Percentiles rank a stretch among this genome's conserved stretches.
Evolutionary conservation across 2,113 vertebrate species (phyloP).

Genomic region (Leuciscus idus): DNA sequence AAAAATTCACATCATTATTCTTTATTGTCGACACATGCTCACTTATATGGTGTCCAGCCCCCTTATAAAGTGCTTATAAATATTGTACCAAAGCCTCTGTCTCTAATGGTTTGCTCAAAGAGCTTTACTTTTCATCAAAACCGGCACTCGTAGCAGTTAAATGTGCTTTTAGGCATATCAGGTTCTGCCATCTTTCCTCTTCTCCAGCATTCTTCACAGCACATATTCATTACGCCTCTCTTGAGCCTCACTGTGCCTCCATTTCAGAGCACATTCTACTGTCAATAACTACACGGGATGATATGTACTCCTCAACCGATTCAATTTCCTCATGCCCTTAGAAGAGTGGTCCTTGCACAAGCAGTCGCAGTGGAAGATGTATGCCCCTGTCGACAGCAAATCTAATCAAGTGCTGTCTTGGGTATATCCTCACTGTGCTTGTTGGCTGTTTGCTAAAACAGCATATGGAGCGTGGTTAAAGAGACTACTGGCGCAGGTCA

Average conservation of each 20-base stretch:
- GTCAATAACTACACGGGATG: conserved; percentile 67
- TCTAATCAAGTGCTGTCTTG: conserved; percentile 66
- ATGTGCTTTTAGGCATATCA: conserved; percentile 39
- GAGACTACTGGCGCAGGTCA: not conserved
- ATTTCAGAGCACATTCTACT: conserved; percentile 50
- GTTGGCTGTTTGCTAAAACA: conserved; percentile 61
- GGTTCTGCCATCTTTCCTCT: conserved; percentile 33
- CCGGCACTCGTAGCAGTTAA: not conserved
- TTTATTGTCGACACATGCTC: conserved; percentile 9
- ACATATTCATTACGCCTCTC: conserved; percentile 27
- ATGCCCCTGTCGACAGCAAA: conserved; percentile 72
- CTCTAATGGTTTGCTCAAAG: conserved; percentile 27
- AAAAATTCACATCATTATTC: not conserved
- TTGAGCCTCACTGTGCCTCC: conserved; percentile 5
- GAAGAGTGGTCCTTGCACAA: conserved; percentile 54
- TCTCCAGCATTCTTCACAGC: conserved; percentile 16
- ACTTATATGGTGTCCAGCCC: not conserved
- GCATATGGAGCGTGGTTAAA: conserved; percentile 53
- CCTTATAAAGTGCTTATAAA: conserved; percentile 8
- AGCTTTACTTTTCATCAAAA: conserved; percentile 24
- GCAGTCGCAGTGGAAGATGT: conserved; percentile 64
- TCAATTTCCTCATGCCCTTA: conserved; percentile 63
- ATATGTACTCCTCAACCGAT: conserved; percentile 55
- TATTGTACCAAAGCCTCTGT: not conserved
- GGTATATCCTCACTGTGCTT: conserved; percentile 58